Evolutionary conservation across 1,140 invertebrate genomes (phyloP).

Genomic region (Zeugodacus cucurbitae): DNA sequence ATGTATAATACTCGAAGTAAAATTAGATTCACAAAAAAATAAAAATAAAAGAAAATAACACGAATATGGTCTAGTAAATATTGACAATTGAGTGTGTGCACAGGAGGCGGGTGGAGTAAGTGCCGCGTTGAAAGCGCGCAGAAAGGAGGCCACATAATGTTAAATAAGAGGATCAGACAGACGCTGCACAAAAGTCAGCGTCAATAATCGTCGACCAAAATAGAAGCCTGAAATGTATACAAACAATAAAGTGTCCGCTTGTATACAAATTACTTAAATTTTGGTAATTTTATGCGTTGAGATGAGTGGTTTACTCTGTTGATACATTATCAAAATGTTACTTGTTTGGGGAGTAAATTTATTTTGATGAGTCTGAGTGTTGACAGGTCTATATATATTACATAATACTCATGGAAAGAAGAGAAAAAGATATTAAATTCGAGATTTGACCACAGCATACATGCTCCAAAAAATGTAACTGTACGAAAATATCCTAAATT

Average conservation of each 20-base stretch:
- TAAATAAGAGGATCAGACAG: not conserved
- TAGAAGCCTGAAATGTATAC: not conserved
- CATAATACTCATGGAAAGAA: too few relatives aligned
- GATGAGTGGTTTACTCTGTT: not conserved
- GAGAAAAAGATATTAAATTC: not conserved
- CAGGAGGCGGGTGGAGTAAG: not conserved
- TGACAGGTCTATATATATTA: not conserved
- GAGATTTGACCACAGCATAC: not conserved
- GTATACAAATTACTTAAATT: not conserved
- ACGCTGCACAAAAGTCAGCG: not conserved
- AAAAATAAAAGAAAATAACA: not conserved
- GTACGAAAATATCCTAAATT: too few relatives aligned
- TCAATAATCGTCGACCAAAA: not conserved
- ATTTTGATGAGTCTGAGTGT: not conserved
- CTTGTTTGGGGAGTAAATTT: not conserved
- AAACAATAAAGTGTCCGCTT: not conserved
- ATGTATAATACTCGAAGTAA: not conserved
- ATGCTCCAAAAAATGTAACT: too few relatives aligned
- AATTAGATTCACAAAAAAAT: conserved; percentile 10
- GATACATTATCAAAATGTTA: not conserved
- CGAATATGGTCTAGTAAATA: not conserved
- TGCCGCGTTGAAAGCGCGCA: not conserved
- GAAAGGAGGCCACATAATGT: not conserved
- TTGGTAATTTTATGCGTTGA: not conserved
- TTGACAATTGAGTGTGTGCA: not conserved